Conservation (phyloP, 2,888 invertebrate genomes). For the Agonum fuliginosum region DNA sequence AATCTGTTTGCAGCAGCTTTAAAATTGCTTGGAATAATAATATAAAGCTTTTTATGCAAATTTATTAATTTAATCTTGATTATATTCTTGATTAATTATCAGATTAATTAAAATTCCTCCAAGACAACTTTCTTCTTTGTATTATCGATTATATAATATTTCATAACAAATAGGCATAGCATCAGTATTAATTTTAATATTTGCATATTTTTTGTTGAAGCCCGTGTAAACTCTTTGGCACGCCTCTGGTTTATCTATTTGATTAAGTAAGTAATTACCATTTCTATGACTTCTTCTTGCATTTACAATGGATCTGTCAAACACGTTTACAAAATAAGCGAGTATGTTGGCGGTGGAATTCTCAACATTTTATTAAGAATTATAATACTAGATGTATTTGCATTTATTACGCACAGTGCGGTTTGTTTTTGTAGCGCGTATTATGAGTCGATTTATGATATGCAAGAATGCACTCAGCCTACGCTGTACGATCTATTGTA, state of each 20-base stretch:
- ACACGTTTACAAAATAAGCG: constrained; percentile 29
- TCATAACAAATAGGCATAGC: constrained; percentile 12
- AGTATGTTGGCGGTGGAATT: constrained; percentile 25
- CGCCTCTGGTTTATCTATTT: constrained; percentile 7
- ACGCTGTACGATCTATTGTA: neutral
- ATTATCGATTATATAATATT: constrained; percentile 20
- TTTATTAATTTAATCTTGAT: neutral
- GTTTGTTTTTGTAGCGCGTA: constrained; percentile 27
- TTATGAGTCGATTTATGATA: constrained; percentile 31
- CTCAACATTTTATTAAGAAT: constrained; percentile 24
- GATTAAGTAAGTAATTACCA: constrained; percentile 24
- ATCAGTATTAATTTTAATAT: neutral
- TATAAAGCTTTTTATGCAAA: neutral
- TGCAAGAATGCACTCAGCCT: constrained; percentile 31
- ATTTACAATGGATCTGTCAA: constrained; percentile 33
- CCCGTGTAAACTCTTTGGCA: neutral
- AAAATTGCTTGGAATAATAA: neutral
- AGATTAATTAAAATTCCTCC: constrained; percentile 10
- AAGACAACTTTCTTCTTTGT: constrained; percentile 35
- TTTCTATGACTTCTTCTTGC: constrained; percentile 15
- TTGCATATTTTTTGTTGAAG: constrained; percentile 15
- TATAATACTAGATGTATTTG: constrained; percentile 35
- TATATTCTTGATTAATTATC: neutral
- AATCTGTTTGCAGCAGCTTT: too few species aligned
- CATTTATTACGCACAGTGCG: constrained; percentile 33